Evolutionary conservation across 2,113 vertebrate species (phyloP).

Genomic region (Hucho hucho): DNA sequence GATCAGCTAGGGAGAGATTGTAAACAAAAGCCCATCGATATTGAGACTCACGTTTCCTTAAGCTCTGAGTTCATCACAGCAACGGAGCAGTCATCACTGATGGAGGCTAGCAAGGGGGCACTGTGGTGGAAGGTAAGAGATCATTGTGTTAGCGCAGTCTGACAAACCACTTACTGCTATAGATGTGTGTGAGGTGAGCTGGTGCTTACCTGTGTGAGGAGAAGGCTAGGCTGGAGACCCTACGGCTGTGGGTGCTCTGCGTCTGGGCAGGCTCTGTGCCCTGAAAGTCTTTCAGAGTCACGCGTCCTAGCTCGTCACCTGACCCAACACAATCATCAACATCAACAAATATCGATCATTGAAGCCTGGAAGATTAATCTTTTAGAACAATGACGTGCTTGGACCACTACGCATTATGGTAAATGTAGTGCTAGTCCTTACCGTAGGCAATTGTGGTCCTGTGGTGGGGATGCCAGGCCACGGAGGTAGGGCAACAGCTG

Average conservation of each 20-base stretch:
- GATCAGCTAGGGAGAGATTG: too few relatives aligned
- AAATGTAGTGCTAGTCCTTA: conserved; percentile 60
- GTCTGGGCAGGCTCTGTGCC: conserved; percentile 66
- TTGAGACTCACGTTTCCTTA: conserved; percentile 83
- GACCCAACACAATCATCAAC: conserved; percentile 15
- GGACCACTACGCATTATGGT: neutral
- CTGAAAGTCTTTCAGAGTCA: conserved; percentile 83
- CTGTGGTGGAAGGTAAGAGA: conserved; percentile 60
- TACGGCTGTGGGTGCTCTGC: conserved; percentile 74
- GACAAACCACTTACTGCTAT: neutral
- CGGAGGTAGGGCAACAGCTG: conserved; percentile 79
- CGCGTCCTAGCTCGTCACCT: conserved; percentile 89
- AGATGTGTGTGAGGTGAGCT: neutral
- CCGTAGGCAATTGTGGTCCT: conserved; percentile 85
- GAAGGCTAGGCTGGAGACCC: conserved; percentile 81
- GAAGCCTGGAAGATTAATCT: neutral
- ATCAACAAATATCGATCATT: neutral
- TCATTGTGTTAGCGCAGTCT: neutral
- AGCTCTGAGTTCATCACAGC: conserved; percentile 83
- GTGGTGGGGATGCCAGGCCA: conserved; percentile 89
- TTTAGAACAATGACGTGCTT: neutral
- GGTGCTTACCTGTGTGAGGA: conserved; percentile 84
- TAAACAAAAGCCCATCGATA: neutral
- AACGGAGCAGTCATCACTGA: conserved; percentile 91
- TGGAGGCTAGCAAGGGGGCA: conserved; percentile 81